Base-by-base conservation (phyloP, 2,797 vertebrate species). In the Urophycis tenuis region DNA sequence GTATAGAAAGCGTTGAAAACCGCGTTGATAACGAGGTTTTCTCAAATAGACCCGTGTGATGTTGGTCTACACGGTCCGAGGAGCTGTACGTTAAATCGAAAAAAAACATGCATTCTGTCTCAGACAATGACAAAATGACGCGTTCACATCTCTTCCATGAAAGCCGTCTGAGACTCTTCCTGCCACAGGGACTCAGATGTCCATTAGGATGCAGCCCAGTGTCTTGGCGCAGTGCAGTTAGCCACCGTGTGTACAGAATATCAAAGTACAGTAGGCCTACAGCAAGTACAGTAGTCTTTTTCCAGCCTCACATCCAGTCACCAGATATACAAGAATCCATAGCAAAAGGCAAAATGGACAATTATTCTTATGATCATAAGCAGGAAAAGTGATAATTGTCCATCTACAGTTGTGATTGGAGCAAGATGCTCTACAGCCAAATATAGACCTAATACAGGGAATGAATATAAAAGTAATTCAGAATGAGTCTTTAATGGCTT, bases 171-270 rank as follows among this genome's bases (percentile, higher is more conserved):
- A 60, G 53, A 60, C 9, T 19, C 53, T 22, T 22, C 4, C 35
- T 36, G 10, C 35, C 10, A n/a, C n/a, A n/a, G n/a, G n/a, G n/a
- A n/a, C n/a, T n/a, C n/a, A 11, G n/a, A 30, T 3, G 60, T 12
- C n/a, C 29, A 7, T 67, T 67, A 19, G 60, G 60, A 67, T 8
- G 25, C 60, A 29, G 60, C n/a, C 60, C 60, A 14, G 60, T 25
- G 60, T 67, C 60, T 67, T 67, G 60, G 60, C 15, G 60, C 60
- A 67, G n/a, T 67, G 60, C 60, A 67, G 60, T 29, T n/a, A 29
- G n/a, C 60, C 53, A 64, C 53, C 15, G 53, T 60, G 22, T 67
- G 11, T 29, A 67, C 60, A 67, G 25, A 60, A 60, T 25, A 60
- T 60, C 4, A 9, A n/a, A 60, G 25, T 19, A 7, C n/a, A 7